Conservation (phyloP, 2,888 invertebrate species). For the Brachypalpus laphriformis region DNA sequence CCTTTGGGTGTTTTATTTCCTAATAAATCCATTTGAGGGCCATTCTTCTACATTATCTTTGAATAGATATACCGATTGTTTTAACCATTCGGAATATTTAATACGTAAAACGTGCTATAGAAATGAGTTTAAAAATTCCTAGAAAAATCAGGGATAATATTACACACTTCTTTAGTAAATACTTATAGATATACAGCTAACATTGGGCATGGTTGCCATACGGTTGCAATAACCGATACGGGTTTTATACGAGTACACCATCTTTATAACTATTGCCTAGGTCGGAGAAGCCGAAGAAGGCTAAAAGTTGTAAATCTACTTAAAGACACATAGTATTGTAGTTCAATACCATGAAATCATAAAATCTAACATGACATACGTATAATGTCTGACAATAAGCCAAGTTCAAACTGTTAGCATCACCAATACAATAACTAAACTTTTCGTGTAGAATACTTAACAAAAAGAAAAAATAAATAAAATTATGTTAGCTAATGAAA, state of each 20-base stretch:
- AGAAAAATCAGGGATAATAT: not conserved
- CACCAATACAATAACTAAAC: no score
- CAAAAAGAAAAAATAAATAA: not conserved
- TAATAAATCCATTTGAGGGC: not conserved
- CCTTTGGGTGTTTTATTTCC: not conserved
- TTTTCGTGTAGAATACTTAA: not conserved
- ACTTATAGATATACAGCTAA: not conserved
- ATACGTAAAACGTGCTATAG: not conserved
- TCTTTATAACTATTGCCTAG: no score
- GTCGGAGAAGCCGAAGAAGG: no score
- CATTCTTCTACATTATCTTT: not conserved
- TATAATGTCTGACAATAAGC: no score
- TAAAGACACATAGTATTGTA: no score
- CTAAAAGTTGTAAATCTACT: no score
- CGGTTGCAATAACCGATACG: no score
- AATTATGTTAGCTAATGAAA: conserved; percentile 16
- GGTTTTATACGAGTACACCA: no score
- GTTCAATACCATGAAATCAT: no score
- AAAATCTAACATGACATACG: no score
- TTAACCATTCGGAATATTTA: not conserved
- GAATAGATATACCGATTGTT: not conserved
- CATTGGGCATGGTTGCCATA: no score
- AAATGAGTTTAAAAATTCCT: not conserved
- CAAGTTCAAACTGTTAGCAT: no score
- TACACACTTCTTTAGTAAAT: not conserved